These are phyloP conservation scores for Scopus umbretta DNA, from an alignment of 2,113 vertebrate species.

Conservation along the genomic window DNA sequence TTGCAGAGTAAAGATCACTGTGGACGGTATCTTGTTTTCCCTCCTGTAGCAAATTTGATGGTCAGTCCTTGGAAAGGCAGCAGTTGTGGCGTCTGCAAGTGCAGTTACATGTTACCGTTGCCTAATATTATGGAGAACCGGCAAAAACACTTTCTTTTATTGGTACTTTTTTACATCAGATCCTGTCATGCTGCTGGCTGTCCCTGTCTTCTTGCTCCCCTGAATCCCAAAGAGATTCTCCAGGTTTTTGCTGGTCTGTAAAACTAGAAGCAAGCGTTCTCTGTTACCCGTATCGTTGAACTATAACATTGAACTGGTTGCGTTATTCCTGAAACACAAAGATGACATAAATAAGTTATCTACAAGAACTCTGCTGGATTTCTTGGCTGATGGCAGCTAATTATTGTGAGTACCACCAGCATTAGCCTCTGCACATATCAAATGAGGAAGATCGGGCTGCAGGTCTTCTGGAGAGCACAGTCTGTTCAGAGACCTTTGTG, in stretches of 20 bases:
- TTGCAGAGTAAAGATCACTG: not conserved
- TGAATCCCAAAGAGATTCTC: not conserved
- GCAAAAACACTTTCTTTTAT: not conserved
- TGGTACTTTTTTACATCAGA: not conserved
- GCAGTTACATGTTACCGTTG: not conserved
- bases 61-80: not conserved
- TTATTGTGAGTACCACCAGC: not conserved
- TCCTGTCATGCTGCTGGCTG: not conserved
- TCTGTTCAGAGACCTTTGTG: constrained; percentile 10
- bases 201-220: not conserved
- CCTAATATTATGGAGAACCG: not conserved
- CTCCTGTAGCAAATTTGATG: not conserved
- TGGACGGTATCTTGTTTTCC: not conserved
- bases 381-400: not conserved
- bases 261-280: not conserved
- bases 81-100: not conserved
- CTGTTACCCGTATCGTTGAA: not conserved
- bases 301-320: not conserved
- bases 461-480: not conserved
- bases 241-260: not conserved
- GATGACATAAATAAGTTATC: constrained; percentile 26
- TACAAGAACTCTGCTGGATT: not conserved
- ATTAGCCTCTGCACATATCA: not conserved
- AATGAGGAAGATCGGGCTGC: not conserved
- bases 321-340: not conserved